Conservation (phyloP, 2,797 vertebrate species). For the Falco naumanni region DNA sequence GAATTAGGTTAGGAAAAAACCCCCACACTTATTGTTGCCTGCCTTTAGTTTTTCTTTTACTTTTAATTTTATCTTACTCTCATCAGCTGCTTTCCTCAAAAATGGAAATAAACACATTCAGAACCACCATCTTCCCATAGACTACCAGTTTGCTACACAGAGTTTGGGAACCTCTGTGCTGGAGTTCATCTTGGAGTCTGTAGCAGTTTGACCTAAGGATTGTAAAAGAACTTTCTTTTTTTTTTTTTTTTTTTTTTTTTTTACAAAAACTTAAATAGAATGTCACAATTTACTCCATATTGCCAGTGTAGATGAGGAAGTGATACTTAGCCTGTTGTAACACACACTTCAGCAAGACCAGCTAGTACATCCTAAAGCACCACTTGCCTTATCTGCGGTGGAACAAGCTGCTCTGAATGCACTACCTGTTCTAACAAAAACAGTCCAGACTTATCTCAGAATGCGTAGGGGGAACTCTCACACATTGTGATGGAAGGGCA, state of each 20-base stretch:
- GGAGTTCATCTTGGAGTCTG: not conserved
- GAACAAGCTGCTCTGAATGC: conserved; percentile 51
- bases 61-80: not conserved
- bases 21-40: not conserved
- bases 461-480: conserved; percentile 23
- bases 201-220: not conserved
- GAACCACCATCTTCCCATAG: not conserved
- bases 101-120: not conserved
- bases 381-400: conserved; percentile 54
- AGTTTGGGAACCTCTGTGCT: not conserved
- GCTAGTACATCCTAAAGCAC: conserved; percentile 34
- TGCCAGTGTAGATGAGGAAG: not conserved
- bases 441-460: conserved; percentile 67
- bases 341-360: conserved; percentile 32
- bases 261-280: not conserved
- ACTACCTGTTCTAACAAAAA: conserved; percentile 55
- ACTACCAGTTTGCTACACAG: not conserved
- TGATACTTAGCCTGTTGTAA: conserved; percentile 37
- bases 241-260: not conserved
- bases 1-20: not conserved
- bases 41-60: not conserved
- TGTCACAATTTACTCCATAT: conserved; percentile 1
- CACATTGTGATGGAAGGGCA: conserved; percentile 34
- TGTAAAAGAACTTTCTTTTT: not conserved
- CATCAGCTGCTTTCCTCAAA: not conserved